A percentile compares a stretch with the other conserved stretches of the same genome.
phyloP scores from a whole-genome alignment of 2,888 invertebrate genomes.

The Drosophila kanekoi region DNA sequence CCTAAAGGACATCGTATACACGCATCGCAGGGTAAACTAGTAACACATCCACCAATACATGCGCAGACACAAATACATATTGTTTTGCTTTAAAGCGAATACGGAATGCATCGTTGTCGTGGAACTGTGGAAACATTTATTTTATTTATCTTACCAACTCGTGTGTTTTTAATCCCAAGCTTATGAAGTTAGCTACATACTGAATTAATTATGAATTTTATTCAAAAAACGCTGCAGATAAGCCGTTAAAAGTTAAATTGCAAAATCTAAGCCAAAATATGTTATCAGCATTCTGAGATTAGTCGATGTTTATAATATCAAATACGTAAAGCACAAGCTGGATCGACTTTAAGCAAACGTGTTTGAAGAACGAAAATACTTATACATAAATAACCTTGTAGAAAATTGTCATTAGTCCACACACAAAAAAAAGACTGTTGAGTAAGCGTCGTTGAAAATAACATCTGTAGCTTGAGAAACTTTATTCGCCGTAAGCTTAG shows the following conservation, averaged over 20 bases:
- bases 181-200: background rate
- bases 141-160: conserved; percentile 1
- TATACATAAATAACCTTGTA: too few relatives aligned
- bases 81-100: background rate
- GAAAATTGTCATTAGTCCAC: too few relatives aligned
- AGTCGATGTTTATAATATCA: conserved; percentile 1
- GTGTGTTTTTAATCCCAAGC: background rate
- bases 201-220: conserved; percentile 17
- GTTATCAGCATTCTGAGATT: conserved; percentile 9
- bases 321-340: background rate
- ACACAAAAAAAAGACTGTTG: too few relatives aligned
- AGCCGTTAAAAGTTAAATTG: conserved; percentile 14
- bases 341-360: background rate
- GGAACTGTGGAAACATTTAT: background rate
- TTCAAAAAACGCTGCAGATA: background rate
- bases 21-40: background rate
- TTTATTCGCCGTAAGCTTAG: too few relatives aligned
- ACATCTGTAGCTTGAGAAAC: too few relatives aligned
- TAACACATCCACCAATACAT: background rate
- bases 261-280: background rate
- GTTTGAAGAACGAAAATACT: background rate
- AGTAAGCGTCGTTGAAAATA: too few relatives aligned
- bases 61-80: background rate
- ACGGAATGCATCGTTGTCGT: background rate
- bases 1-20: background rate